Evolutionary conservation across 2,113 vertebrate genomes (phyloP), one percentile per base, ranked within the genome.

Genomic region (Solea solea): DNA sequence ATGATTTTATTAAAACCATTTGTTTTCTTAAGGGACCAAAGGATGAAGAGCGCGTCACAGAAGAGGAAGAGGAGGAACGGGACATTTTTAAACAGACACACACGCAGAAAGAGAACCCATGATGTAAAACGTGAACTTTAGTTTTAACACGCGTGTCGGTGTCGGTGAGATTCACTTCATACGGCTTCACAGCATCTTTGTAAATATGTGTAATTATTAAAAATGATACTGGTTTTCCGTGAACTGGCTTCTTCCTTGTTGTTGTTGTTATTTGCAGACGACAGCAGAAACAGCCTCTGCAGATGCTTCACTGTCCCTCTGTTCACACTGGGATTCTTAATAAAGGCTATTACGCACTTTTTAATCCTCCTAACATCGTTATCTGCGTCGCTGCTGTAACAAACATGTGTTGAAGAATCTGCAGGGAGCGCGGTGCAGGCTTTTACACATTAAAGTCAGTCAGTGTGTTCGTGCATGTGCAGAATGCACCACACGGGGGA

Each of bases 191-290:
- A 7, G 49, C 86, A 83, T 92, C 72, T 80, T 71, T 94, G 93
- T 92, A 93, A 89, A 92, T 90, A 92, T 86, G 80, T 91, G 89
- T 89, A 91, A 92, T 86, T 90, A 90, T 91, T 87, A 90, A 86
- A 89, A 91, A 89, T 70, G 78, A 86, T 82, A 82, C 80, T 86
- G 88, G 69, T 92, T 92, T 93, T 88, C 88, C 55, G 88, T 92
- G 85, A 92, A 67, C 54, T 11, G 69, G 84, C 85, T 87, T 81
- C 80, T 66, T 78, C 64, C 57, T 89, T 89, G 4, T 48, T 45
- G 3, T 45, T 45, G 3, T 45, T 44, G 21, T 44, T 44, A 91
- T 78, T 59, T 87, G 91, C 89, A 78, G 39, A 74, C 9, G 0
- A 42, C 1, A 0, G 60, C 80, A 69, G 16, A 66, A 2, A 58